Evolutionary conservation across 1,140 invertebrate genomes (phyloP), one percentile per base, ranked within the genome.

Genomic region (Bombus ignitus): DNA sequence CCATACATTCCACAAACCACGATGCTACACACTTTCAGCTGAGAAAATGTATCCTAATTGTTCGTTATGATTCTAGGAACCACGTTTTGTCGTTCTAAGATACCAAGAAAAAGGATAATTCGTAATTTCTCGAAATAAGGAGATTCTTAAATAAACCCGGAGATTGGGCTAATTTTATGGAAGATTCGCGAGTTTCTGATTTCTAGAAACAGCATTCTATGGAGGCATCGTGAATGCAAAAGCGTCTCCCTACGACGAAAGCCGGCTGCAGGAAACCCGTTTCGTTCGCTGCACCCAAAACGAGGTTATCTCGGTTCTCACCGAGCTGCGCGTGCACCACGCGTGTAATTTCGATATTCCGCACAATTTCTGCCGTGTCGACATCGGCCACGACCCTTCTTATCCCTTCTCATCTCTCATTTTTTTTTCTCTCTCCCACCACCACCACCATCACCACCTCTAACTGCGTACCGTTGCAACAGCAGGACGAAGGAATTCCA

Each of bases 301-400:
- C 72, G 81, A 75, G 81, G 81, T 83, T 83, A 75, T 83, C 81
- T 35, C 81, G 59, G 59, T 76, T 76, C 72, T 83, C 70, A 76
- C 53, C 72, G 72, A 44, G 37, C 42, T 28, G 70, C 71, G 79
- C 47, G 79, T 59, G 79, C 66, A 72, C 37, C 53, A 59, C 79
- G 70, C 79, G 79, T 73, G 79, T 73, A 81, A 81, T 81, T 81
- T 76, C 81, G 72, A 83, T 83, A 75, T 75, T 83, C 81, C 44
- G 59, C 72, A 53, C 72, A 74, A 66, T 83, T 81, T 83, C 72
- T 53, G 39, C 39, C 72, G 39, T 44, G 72, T 13, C 72, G 35
- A 28, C 39, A 32, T 39, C 79, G n/a, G 57, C 47, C 59, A 66
- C 72, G 22, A 75, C 72, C 70, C 68, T 59, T 39, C 47, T 59